These are phyloP conservation scores for Montipora capitata DNA, from an alignment of 92 coral and sea anemone genomes.

Conservation along the genomic window DNA sequence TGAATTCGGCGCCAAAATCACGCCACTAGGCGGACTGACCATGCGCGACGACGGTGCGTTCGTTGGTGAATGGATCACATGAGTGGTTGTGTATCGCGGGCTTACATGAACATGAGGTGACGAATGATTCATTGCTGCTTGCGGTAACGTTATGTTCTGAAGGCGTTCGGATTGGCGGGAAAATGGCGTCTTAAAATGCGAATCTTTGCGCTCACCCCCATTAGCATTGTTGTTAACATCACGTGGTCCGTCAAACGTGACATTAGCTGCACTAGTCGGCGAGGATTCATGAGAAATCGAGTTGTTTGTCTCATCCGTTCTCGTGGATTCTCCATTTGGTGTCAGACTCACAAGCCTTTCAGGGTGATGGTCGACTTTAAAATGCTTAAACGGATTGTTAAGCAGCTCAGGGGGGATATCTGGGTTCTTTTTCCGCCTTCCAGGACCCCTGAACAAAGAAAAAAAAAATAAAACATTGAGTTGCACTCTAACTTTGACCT, in stretches of 20 bases:
- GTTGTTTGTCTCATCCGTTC: constrained; percentile 30
- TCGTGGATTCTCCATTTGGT: constrained; percentile 39
- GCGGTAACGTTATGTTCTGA: constrained; percentile 36
- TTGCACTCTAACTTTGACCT: not conserved
- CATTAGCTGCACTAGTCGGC: constrained; percentile 4
- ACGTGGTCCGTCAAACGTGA: constrained; percentile 62
- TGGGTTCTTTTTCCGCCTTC: constrained; percentile 92
- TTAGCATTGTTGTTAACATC: constrained; percentile 84
- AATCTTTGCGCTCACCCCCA: constrained; percentile 31
- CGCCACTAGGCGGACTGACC: constrained; percentile 59
- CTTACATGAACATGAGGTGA: constrained; percentile 40
- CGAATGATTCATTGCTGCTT: constrained; percentile 35
- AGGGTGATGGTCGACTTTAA: constrained; percentile 72
- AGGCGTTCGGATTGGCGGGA: constrained; percentile 74
- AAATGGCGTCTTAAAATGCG: constrained; percentile 46
- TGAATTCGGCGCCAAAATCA: constrained; percentile 55
- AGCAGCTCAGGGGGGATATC: constrained; percentile 93
- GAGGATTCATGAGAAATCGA: constrained; percentile 31
- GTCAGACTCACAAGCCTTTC: constrained; percentile 36
- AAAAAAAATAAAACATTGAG: not conserved
- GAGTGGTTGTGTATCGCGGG: constrained; percentile 61
- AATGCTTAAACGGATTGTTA: constrained; percentile 89
- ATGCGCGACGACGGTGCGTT: constrained; percentile 51
- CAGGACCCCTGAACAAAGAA: constrained; percentile 81
- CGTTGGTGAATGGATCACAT: constrained; percentile 52